Evolutionary conservation across 1,140 invertebrate species (phyloP).

Genomic region (Elysia chlorotica): DNA sequence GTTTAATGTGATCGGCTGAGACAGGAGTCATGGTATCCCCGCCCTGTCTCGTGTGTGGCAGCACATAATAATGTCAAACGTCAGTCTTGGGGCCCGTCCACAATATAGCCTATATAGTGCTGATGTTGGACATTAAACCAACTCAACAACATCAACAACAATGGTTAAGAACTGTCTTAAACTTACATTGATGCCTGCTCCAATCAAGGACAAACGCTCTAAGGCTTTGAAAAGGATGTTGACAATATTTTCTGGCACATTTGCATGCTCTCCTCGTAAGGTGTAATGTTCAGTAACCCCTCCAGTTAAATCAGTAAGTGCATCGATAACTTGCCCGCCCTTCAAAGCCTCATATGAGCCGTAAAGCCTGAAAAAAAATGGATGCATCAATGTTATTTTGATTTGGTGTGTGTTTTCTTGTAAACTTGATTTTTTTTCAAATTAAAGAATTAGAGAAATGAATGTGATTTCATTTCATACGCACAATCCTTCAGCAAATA

Average conservation of each 20-base stretch:
- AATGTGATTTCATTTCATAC: not conserved
- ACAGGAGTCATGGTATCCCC: no score
- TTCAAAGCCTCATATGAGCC: constrained; percentile 55
- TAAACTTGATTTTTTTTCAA: no score
- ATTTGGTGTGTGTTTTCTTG: no score
- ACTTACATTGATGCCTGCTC: constrained; percentile 53
- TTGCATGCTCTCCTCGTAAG: constrained; percentile 33
- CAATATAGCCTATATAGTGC: no score
- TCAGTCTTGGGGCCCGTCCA: no score
- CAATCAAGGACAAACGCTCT: constrained; percentile 48
- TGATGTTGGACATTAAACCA: no score
- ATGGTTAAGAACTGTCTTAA: not conserved
- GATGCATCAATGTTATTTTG: no score
- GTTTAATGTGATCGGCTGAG: no score
- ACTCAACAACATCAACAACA: no score
- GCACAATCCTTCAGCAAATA: not conserved
- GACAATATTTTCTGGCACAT: constrained; percentile 46
- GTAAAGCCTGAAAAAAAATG: constrained; percentile 40
- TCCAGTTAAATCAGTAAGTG: constrained; percentile 50
- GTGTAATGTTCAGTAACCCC: constrained; percentile 48
- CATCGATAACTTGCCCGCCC: constrained; percentile 46
- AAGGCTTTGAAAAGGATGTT: constrained; percentile 53
- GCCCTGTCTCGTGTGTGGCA: no score
- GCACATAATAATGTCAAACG: no score
- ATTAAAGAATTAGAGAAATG: not conserved